A percentile compares a stretch with the other conserved stretches of the same genome.
Evolutionary conservation across 2,888 invertebrate genomes (phyloP).

Genomic region (Synergus laeviventris): DNA sequence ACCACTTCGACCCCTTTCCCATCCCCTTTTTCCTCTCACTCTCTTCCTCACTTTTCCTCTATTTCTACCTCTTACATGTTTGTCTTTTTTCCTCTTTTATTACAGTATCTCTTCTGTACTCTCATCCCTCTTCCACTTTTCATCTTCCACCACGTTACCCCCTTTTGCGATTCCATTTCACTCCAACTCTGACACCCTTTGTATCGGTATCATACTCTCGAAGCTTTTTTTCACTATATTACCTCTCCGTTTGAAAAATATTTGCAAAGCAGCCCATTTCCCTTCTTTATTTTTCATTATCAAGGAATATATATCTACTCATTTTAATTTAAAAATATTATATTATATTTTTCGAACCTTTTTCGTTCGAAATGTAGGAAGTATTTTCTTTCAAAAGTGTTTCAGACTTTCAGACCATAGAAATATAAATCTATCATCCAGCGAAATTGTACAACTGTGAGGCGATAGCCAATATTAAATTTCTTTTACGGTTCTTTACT

Average conservation of each 20-base stretch:
- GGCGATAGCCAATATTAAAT: neutral
- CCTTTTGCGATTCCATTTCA: slow-evolving; percentile 41
- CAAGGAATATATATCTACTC: neutral
- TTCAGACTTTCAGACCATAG: too few species aligned
- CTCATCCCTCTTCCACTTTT: slow-evolving; percentile 44
- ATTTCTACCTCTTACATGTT: slow-evolving; percentile 44
- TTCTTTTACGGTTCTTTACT: neutral
- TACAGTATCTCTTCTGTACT: slow-evolving; percentile 20
- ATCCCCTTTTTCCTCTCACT: slow-evolving; percentile 43
- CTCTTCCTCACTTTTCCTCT: slow-evolving; percentile 47
- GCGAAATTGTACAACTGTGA: too few species aligned
- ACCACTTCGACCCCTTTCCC: slow-evolving; percentile 38
- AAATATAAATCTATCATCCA: too few species aligned
- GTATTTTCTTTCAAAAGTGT: too few species aligned
- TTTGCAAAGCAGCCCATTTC: neutral
- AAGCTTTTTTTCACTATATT: neutral
- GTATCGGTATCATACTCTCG: neutral
- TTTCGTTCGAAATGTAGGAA: too few species aligned
- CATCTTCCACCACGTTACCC: slow-evolving; percentile 29
- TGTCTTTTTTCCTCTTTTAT: slow-evolving; percentile 33
- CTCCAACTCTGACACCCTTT: slow-evolving; percentile 21
- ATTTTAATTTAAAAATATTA: neutral
- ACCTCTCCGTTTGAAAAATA: neutral
- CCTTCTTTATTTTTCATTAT: neutral
- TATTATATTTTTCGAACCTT: too few species aligned